These are phyloP conservation scores for Euzophera pinguis DNA, from an alignment of 2,888 invertebrate genomes.

Conservation along the genomic window DNA sequence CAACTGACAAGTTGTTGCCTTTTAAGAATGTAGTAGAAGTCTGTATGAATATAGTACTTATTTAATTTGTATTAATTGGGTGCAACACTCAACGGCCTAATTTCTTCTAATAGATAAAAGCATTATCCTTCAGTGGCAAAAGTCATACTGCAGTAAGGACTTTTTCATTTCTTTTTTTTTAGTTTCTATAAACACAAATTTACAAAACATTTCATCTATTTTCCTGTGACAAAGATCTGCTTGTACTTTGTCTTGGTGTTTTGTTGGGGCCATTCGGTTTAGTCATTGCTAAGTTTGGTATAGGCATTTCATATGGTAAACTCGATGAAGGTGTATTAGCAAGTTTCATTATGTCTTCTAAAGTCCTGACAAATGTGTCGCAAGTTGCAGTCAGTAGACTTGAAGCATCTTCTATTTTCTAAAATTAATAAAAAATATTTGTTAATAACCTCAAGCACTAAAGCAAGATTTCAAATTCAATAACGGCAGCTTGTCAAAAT, in stretches of 20 bases:
- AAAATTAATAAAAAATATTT: slow-evolving; percentile 37
- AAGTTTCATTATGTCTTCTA: slow-evolving; percentile 88
- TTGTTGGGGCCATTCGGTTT: slow-evolving; percentile 45
- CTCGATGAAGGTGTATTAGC: slow-evolving; percentile 52
- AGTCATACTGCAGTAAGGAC: not conserved
- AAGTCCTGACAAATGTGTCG: slow-evolving; percentile 89
- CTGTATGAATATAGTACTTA: too few species aligned
- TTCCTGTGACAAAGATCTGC: slow-evolving; percentile 65
- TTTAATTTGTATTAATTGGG: too few species aligned
- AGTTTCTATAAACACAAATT: not conserved
- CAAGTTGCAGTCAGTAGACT: slow-evolving; percentile 87
- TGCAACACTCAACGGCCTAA: too few species aligned
- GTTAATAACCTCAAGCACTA: too few species aligned
- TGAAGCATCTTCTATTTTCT: slow-evolving; percentile 87
- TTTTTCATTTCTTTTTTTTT: not conserved
- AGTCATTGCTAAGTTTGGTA: slow-evolving; percentile 39
- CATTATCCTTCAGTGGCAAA: too few species aligned
- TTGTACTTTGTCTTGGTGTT: slow-evolving; percentile 52
- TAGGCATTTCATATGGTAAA: slow-evolving; percentile 55
- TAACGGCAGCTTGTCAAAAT: too few species aligned
- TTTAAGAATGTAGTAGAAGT: too few species aligned
- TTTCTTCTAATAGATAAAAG: too few species aligned
- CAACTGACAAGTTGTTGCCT: too few species aligned
- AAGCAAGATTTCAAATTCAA: too few species aligned
- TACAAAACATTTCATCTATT: slow-evolving; percentile 55